Conservation (phyloP, 64 coral and sea anemone genomes). For the Pachyseris speciosa region DNA sequence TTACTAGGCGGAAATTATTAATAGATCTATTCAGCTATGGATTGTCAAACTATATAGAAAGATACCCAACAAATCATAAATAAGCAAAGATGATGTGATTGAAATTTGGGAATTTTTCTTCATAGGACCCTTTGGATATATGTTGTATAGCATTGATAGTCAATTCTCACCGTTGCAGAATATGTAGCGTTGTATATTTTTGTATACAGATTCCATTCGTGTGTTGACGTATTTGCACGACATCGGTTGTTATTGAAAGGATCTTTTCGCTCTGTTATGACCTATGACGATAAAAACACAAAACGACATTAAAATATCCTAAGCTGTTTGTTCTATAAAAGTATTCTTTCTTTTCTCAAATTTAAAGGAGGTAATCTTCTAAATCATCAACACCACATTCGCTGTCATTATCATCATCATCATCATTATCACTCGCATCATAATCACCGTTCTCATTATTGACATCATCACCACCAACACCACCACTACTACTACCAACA, state of each 20-base stretch:
- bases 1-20: too few relatives aligned
- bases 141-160: background rate
- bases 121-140: too few relatives aligned
- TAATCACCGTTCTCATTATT: background rate
- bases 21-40: too few relatives aligned
- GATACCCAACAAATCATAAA: too few relatives aligned
- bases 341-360: too few relatives aligned
- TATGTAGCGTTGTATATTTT: conserved; percentile 7
- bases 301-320: background rate
- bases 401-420: background rate
- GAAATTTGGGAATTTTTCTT: too few relatives aligned
- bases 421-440: too few relatives aligned
- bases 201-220: conserved; percentile 2
- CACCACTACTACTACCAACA: background rate
- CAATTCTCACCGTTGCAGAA: conserved; percentile 14
- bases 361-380: background rate
- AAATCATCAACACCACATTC: background rate
- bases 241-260: conserved; percentile 26
- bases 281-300: background rate
- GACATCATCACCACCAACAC: background rate
- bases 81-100: too few relatives aligned
- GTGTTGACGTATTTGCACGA: background rate
- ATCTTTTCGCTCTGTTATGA: conserved; percentile 1
- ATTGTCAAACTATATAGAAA: too few relatives aligned
- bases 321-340: too few relatives aligned